Evolutionary conservation across 2,888 invertebrate species (phyloP).

Genomic region (Acrobasis consociella): DNA sequence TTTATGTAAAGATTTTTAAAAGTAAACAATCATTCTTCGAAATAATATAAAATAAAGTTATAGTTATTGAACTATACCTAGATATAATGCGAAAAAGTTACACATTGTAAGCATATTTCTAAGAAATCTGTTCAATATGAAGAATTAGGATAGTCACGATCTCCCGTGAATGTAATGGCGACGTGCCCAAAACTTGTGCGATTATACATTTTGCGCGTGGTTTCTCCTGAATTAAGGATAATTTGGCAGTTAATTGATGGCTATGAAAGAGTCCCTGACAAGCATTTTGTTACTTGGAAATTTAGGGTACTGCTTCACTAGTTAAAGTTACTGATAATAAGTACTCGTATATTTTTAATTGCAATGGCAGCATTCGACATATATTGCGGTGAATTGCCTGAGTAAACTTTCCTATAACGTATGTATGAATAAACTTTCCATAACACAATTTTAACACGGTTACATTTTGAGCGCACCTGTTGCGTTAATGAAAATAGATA

Average conservation of each 20-base stretch:
- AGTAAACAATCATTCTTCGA: too few species aligned
- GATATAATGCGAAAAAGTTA: background rate
- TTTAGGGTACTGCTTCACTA: background rate
- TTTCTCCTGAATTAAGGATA: conserved; percentile 7
- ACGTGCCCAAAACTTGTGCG: conserved; percentile 1
- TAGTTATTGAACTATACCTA: background rate
- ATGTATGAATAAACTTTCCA: too few species aligned
- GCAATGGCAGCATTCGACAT: background rate
- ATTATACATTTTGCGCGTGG: background rate
- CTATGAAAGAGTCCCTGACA: background rate
- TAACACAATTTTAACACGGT: conserved; percentile 16
- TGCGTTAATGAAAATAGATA: conserved; percentile 13
- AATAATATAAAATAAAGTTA: too few species aligned
- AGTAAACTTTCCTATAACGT: conserved; percentile 12
- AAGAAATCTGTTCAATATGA: background rate
- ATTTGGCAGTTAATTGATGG: conserved; percentile 1
- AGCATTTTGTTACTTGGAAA: background rate
- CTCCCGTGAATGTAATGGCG: background rate
- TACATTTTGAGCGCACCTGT: conserved; percentile 19
- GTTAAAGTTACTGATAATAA: too few species aligned
- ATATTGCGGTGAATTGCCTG: background rate
- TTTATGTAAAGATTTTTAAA: too few species aligned
- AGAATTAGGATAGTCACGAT: conserved; percentile 11
- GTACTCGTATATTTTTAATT: too few species aligned
- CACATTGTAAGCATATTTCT: background rate